Conservation (phyloP, 2,797 vertebrate species). For the Lepilemur ruficaudatus region DNA sequence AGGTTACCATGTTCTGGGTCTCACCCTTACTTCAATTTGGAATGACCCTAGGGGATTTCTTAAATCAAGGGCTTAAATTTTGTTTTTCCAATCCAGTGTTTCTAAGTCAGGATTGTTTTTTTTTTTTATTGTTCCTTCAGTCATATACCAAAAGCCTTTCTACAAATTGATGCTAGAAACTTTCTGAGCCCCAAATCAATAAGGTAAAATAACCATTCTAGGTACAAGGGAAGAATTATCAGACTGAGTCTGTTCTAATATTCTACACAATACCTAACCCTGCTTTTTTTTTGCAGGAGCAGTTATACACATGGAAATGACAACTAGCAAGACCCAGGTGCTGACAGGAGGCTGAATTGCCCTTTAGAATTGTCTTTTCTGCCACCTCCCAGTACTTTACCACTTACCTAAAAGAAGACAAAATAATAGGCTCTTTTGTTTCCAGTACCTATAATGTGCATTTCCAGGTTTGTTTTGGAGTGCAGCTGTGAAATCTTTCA, state of each 20-base stretch:
- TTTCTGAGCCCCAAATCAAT: neutral
- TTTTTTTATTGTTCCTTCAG: neutral
- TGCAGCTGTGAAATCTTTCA: conserved; percentile 67
- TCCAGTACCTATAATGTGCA: conserved; percentile 56
- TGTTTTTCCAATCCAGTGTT: neutral
- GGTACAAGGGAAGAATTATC: neutral
- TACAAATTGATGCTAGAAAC: neutral
- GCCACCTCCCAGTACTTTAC: conserved; percentile 63
- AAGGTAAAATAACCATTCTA: neutral
- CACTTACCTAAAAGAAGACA: conserved; percentile 72
- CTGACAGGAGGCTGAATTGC: conserved; percentile 52
- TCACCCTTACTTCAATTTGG: neutral
- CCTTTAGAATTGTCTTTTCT: conserved; percentile 62
- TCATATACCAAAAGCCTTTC: neutral
- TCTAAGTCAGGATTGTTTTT: neutral
- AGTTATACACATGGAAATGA: conserved; percentile 20
- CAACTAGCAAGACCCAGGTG: conserved; percentile 33
- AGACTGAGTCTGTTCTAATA: neutral
- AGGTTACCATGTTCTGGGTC: neutral
- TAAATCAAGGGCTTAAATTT: neutral
- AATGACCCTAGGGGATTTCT: neutral
- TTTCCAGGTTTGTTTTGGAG: conserved; percentile 74
- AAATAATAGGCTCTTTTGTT: conserved; percentile 76
- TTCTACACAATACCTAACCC: neutral
- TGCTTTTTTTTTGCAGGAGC: neutral